Evolutionary conservation across 2,113 vertebrate genomes (phyloP).

Genomic region (Tupaia chinensis): DNA sequence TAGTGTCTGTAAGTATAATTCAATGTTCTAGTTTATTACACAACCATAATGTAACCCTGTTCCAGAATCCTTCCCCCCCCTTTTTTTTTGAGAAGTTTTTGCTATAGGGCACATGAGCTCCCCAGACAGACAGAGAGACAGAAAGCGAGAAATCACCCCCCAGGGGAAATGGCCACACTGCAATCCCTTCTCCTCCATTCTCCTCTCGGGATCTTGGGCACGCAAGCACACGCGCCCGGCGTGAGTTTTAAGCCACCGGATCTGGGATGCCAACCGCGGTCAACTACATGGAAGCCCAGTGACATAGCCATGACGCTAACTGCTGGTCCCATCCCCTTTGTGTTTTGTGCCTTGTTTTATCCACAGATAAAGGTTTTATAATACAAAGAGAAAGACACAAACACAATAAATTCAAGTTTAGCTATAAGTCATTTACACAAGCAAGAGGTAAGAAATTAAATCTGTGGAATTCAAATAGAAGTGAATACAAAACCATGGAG

Average conservation of each 20-base stretch:
- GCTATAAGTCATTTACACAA: neutral
- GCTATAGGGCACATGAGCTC: no score
- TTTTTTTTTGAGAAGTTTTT: neutral
- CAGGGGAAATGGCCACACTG: no score
- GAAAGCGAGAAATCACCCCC: no score
- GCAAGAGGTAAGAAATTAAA: neutral
- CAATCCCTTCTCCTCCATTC: no score
- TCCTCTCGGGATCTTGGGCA: no score
- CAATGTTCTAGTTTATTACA: neutral
- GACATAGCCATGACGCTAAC: no score
- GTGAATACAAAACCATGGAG: neutral
- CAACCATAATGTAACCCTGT: neutral
- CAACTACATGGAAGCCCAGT: no score
- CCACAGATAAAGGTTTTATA: neutral
- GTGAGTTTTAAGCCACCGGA: no score
- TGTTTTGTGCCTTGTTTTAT: neutral
- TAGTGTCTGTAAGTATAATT: conserved; percentile 2
- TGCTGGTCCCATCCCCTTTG: neutral
- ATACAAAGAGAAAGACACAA: neutral
- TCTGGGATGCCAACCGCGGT: no score
- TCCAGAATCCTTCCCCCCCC: neutral
- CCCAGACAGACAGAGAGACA: no score
- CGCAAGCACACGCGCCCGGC: no score
- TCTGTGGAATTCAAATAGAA: neutral
- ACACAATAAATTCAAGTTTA: neutral